Evolutionary conservation across 2,888 invertebrate species (phyloP).

Genomic region (Lomographa bimaculata): DNA sequence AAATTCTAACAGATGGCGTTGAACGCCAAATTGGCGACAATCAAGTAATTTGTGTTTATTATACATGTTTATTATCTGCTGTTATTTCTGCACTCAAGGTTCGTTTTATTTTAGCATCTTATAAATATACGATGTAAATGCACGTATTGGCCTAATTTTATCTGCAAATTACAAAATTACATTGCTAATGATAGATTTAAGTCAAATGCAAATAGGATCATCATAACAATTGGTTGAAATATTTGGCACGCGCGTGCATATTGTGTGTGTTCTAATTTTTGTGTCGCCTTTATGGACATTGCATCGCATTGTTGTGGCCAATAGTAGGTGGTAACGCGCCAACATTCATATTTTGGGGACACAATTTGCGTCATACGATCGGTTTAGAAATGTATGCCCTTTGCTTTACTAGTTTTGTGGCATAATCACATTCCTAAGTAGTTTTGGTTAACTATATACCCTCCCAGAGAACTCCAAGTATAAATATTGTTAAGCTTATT

Average conservation of each 20-base stretch:
- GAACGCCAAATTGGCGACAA: slow-evolving; percentile 19
- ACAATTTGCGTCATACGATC: slow-evolving; percentile 10
- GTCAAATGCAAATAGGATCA: slow-evolving; percentile 17
- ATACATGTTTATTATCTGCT: slow-evolving; percentile 33
- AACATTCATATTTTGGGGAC: slow-evolving; percentile 29
- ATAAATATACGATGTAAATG: slow-evolving; percentile 28
- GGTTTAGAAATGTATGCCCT: background rate
- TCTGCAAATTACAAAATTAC: slow-evolving; percentile 2
- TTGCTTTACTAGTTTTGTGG: too few species aligned
- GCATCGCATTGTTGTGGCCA: slow-evolving; percentile 30
- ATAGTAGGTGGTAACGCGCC: slow-evolving; percentile 37
- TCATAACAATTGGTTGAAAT: slow-evolving; percentile 32
- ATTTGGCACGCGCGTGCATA: slow-evolving; percentile 56
- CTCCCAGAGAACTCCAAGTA: too few species aligned
- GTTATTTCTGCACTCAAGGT: slow-evolving; percentile 34
- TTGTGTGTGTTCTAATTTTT: slow-evolving; percentile 55
- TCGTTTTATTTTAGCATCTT: slow-evolving; percentile 32
- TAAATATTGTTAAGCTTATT: too few species aligned
- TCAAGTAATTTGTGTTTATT: slow-evolving; percentile 29
- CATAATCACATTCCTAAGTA: too few species aligned
- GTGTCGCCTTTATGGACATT: slow-evolving; percentile 43
- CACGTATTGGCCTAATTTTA: slow-evolving; percentile 14
- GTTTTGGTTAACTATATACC: too few species aligned
- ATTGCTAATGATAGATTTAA: slow-evolving; percentile 9
- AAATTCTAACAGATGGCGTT: slow-evolving; percentile 43